A percentile compares a stretch with the other conserved stretches of the same genome.
Conservation (phyloP, 2,113 vertebrate species). For the Benitochromis conjunctus region DNA sequence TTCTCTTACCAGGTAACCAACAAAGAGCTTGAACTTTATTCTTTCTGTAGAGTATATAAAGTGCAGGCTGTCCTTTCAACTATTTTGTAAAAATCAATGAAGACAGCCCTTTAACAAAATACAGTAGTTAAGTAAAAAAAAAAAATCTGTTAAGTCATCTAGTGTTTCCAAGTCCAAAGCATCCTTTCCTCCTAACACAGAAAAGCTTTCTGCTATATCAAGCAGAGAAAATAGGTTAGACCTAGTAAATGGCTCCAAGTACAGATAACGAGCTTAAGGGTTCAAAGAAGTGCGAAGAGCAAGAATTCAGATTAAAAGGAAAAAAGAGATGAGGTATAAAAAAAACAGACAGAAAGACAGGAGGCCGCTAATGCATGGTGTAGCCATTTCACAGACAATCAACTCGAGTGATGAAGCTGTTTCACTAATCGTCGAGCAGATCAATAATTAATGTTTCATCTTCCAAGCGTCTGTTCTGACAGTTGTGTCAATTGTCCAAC, state of each 20-base stretch:
- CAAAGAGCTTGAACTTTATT: not conserved
- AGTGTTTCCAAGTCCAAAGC: not conserved
- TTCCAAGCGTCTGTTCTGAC: slow-evolving; percentile 34
- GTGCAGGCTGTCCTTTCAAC: not conserved
- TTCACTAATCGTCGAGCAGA: slow-evolving; percentile 5
- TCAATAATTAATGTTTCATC: slow-evolving; percentile 35
- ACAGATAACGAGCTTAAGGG: not conserved
- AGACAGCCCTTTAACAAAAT: not conserved
- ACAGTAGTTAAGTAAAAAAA: not conserved
- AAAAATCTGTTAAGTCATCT: not conserved
- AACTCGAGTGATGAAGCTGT: not conserved
- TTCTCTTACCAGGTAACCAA: not conserved
- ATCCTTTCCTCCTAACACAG: not conserved
- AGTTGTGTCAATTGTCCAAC: slow-evolving; percentile 24
- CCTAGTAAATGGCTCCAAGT: not conserved
- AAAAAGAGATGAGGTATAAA: not conserved
- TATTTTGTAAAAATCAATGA: not conserved
- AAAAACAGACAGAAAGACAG: not conserved
- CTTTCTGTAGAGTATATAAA: not conserved
- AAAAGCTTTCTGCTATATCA: not conserved
- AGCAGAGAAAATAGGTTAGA: not conserved
- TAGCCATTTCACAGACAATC: slow-evolving; percentile 4
- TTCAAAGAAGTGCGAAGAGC: not conserved
- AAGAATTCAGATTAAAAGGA: not conserved
- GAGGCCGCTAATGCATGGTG: not conserved